These are phyloP conservation scores for Spinibarbus caldwelli DNA, from an alignment of 2,797 vertebrate genomes.

Conservation along the genomic window DNA sequence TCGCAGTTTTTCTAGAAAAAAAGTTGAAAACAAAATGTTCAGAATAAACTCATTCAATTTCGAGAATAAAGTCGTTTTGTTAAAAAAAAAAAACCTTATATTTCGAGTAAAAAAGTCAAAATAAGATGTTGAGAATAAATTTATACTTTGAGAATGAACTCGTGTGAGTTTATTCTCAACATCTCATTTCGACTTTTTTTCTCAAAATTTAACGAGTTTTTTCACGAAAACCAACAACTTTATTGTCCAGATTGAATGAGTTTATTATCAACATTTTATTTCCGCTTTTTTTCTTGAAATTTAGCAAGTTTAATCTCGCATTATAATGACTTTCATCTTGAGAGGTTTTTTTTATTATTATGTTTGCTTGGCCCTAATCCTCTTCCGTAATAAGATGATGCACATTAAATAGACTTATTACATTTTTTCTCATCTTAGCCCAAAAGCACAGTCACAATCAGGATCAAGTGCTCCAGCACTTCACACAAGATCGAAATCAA, in stretches of 20 bases:
- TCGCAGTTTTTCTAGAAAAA: too few relatives aligned
- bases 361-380: neutral
- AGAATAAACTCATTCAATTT: neutral
- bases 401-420: neutral
- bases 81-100: fast-evolving
- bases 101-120: neutral
- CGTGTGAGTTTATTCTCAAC: too few relatives aligned
- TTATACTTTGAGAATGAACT: too few relatives aligned
- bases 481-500: constrained; percentile 73
- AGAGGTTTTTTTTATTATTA: neutral
- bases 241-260: neutral
- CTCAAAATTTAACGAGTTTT: too few relatives aligned
- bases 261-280: neutral
- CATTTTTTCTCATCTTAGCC: constrained; percentile 70
- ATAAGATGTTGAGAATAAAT: too few relatives aligned
- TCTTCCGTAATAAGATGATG: neutral
- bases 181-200: neutral
- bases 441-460: constrained; percentile 73
- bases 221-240: neutral
- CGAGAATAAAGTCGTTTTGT: neutral
- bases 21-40: too few relatives aligned
- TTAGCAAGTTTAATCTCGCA: neutral
- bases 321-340: neutral
- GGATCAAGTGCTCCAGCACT: constrained; percentile 60
- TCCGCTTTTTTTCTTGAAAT: neutral